Evolutionary conservation across 2,888 invertebrate genomes (phyloP), one percentile per base, ranked within the genome.

Genomic region (Patella caerulea): DNA sequence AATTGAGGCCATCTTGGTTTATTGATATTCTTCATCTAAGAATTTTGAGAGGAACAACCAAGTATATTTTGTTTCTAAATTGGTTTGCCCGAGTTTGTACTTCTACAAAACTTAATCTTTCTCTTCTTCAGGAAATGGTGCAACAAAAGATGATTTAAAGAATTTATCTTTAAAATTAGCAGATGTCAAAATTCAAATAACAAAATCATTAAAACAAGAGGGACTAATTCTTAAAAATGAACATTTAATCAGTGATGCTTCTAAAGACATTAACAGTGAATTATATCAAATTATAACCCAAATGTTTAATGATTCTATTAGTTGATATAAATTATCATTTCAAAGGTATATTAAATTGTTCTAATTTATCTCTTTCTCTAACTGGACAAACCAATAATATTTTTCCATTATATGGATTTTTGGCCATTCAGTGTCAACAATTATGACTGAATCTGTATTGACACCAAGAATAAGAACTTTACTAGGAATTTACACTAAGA

Each of bases 221-320:
- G 72, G 78, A 7, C 7, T 45, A 45, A 45, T 45, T 45, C 45
- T 45, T 45, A 45, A 45, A 45, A 59, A 72, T 79, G 54, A 76
- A 73, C 72, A 78, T 74, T 5, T 19, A 79, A 19, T 65, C 65
- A 45, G 7, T 24, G 82, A 84, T 80, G 81, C 81, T 34, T 81
- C 83, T 29, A 85, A 84, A 76, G 80, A 83, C 53, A 56, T 75
- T 71, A 74, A 79, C 19, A 83, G 81, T 79, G 75, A 65, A 24
- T 78, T 85, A 7, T 84, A 73, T 79, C 54, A 76, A 72, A 83
- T 82, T 82, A 53, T 86, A 9, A 76, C 82, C 72, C 24, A 24
- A 14, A 17, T 82, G 54, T 82, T 82, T 72, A 45, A 59, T 24
- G 45, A 74, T 24, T 24, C 24, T 24, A 24, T 19, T 65, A 65